Percentiles rank a stretch among this genome's conserved stretches.
Conservation (phyloP, 2,797 vertebrate genomes). For the Phyllotis vaccarum region DNA sequence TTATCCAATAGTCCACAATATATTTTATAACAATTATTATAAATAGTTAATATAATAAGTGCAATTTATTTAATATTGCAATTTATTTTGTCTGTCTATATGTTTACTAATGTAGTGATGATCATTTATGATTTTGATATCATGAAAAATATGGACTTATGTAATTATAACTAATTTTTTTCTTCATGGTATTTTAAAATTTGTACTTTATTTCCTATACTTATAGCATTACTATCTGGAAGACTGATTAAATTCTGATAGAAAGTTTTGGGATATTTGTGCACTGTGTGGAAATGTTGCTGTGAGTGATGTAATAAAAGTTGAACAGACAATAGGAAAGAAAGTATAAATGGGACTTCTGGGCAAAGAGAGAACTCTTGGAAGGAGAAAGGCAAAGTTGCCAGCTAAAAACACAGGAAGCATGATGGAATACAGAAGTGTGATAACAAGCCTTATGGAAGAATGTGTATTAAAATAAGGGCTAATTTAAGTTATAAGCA, state of each 20-base stretch:
- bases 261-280: background rate
- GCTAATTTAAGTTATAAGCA: background rate
- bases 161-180: background rate
- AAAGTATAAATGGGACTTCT: background rate
- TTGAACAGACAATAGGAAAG: background rate
- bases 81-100: background rate
- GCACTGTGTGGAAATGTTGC: background rate
- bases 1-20: background rate
- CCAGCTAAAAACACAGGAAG: background rate
- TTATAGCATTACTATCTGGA: background rate
- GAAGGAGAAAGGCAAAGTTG: background rate
- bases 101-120: background rate
- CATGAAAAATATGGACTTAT: background rate
- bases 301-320: background rate
- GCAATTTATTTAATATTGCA: conserved; percentile 41
- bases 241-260: background rate
- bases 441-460: background rate
- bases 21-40: background rate
- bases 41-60: background rate
- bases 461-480: background rate
- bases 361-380: background rate
- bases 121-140: background rate
- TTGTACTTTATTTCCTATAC: background rate
- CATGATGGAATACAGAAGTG: background rate
- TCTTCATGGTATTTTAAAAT: background rate